Percentiles rank a stretch among this genome's conserved stretches.
Conservation (phyloP, 1,140 invertebrate genomes). For the Epicauta chinensis region DNA sequence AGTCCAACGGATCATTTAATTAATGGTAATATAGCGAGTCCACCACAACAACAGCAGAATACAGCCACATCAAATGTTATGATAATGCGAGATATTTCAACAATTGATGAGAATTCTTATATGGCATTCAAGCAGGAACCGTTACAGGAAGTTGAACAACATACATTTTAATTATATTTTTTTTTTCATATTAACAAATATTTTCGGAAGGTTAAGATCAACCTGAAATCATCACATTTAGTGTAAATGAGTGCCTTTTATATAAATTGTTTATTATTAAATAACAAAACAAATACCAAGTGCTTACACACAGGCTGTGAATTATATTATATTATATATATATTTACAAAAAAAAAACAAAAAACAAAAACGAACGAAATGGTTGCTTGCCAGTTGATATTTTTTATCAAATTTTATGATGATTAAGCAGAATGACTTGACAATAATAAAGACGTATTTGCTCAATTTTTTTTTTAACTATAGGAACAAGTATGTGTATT, state of each 20-base stretch:
- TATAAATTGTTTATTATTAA: not conserved
- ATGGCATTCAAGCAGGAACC: constrained; percentile 46
- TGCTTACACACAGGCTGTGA: not conserved
- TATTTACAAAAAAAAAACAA: no score
- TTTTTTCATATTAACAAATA: constrained; percentile 2
- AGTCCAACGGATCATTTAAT: constrained; percentile 42
- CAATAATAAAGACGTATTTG: constrained; percentile 11
- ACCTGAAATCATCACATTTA: not conserved
- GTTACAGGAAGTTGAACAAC: constrained; percentile 40
- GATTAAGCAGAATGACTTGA: no score
- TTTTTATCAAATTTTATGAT: no score
- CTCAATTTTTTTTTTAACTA: constrained; percentile 14
- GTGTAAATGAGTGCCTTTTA: not conserved
- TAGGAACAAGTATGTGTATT: no score
- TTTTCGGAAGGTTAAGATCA: not conserved
- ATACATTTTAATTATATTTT: constrained; percentile 20
- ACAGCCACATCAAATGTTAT: constrained; percentile 34
- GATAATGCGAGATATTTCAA: constrained; percentile 37
- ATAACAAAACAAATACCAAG: not conserved
- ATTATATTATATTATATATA: no score
- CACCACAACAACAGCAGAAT: constrained; percentile 15
- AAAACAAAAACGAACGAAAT: no score
- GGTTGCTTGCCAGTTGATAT: no score
- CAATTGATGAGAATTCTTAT: constrained; percentile 36
- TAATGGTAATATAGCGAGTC: constrained; percentile 36